Base-by-base conservation (phyloP, 2,113 vertebrate genomes). In the Elanoides forficatus region DNA sequence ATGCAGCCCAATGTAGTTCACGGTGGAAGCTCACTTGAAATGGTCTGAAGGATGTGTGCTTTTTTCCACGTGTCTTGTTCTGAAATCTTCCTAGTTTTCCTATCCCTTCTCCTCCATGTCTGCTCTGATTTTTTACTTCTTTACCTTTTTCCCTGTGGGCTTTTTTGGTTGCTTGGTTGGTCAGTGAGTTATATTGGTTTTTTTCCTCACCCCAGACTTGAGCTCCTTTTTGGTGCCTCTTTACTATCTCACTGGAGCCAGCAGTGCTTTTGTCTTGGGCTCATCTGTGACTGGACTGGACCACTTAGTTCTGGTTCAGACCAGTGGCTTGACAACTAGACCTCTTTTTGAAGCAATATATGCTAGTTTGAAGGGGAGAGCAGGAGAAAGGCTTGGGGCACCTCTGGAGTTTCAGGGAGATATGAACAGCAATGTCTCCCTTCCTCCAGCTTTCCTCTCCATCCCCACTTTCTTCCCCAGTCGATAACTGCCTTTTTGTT, bases 1-100 rank as follows among this genome's bases (percentile, higher is more conserved):
- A 16, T 38, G 66, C 0, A 7, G 30, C n/a, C 50, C 21, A 8
- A 15, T 0, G 0, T 52, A 4, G 11, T 71, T 80, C 29, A 2
- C 40, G 11, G 38, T 66, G 32, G 50, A 52, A 86, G 25, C 55
- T 81, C 27, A 7, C 16, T 30, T 78, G 38, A 60, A 66, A 22
- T 13, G 13, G 7, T 11, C n/a, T 60, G 27, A 29, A 70, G 27
- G 48, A 27, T 36, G 3, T 2, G 0, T 58, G 20, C 10, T 45
- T 59, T 70, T 42, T 29, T 8, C 22, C 18, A 9, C 5, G 7
- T 0, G 0, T 11, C 42, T 66, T 67, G 13, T 58, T 78, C 38
- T 83, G 53, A 92, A 86, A 13, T 63, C 10, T 71, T 86, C 22
- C 25, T 45, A 1, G 7, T 85, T 63, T 63, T 88, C 29, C 13